Evolutionary conservation across 2,888 invertebrate genomes (phyloP), one percentile per base, ranked within the genome.

Genomic region (Euplagia quadripunctaria): DNA sequence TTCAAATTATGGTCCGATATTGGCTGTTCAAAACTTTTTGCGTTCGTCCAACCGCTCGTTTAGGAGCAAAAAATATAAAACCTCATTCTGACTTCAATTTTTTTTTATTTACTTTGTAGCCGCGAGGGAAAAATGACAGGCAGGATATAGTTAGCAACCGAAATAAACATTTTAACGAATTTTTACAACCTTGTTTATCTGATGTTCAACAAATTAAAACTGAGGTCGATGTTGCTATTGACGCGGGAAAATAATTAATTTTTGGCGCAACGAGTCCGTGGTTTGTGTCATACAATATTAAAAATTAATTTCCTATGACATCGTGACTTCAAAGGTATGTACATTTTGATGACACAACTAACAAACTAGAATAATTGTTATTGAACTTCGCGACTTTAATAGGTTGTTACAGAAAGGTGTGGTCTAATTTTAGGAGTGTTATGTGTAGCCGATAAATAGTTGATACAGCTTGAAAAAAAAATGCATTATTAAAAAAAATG

Each of bases 141-240:
- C 68, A 76, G 70, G 77, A 9, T 64, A 72, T 71, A 72, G 73
- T 76, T 70, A 68, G 71, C 68, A 76, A 78, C 68, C 43, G 79
- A 81, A 77, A 82, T 76, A 75, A 84, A 84, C 75, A 79, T 68
- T 68, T 67, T 64, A 71, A 74, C 64, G 79, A 75, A 68, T 79
- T 61, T 20, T 72, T 75, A 83, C 77, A 69, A 51, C 55, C 49
- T 58, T 74, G 75, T 76, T 73, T 77, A 78, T 80, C 69, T 76
- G 77, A 71, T 75, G 73, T 79, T 77, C 75, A 68, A 65, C 64
- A 85, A 79, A 85, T 85, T 86, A 79, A 85, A 86, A 82, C 75
- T 51, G 67, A 66, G 31, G 67, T 63, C 70, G 68, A 68, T 76
- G 55, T 66, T 41, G 65, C 17, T 70, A 79, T 80, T 76, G 73